phyloP scores from a whole-genome alignment of 2,113 vertebrate species.

The Archocentrus centrarchus region DNA sequence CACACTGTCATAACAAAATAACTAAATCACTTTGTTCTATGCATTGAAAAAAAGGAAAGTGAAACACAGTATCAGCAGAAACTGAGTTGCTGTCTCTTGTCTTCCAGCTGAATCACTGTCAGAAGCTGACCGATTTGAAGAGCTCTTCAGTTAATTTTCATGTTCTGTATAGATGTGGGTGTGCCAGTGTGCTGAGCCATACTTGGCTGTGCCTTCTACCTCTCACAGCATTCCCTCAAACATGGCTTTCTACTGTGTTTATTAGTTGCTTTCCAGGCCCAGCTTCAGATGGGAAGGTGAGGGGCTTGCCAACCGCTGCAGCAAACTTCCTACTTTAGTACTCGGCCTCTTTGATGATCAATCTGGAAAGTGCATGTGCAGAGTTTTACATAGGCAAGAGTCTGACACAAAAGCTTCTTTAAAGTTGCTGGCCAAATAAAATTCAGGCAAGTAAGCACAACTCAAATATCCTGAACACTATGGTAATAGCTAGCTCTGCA shows the following conservation, averaged over 20 bases:
- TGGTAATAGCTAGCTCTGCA: not conserved
- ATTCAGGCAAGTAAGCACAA: not conserved
- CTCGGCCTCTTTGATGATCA: constrained; percentile 25
- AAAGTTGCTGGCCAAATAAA: constrained; percentile 31
- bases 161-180: constrained; percentile 50
- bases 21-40: not conserved
- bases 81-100: not conserved
- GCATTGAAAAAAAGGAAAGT: not conserved
- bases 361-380: constrained; percentile 46
- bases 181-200: constrained; percentile 40
- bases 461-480: not conserved
- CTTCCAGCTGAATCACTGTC: not conserved
- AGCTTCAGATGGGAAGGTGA: constrained; percentile 55
- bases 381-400: constrained; percentile 18
- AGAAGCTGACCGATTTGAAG: not conserved
- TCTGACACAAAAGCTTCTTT: constrained; percentile 61
- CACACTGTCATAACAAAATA: constrained; percentile 10
- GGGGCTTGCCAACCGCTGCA: constrained; percentile 53
- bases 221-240: constrained; percentile 58
- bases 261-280: constrained; percentile 66
- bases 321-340: constrained; percentile 54
- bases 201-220: constrained; percentile 54
- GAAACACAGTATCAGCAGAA: not conserved
- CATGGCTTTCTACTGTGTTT: constrained; percentile 74
- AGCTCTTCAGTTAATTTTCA: constrained; percentile 18